Conservation (phyloP, 2,113 vertebrate species). For the Myrmecophaga tridactyla region DNA sequence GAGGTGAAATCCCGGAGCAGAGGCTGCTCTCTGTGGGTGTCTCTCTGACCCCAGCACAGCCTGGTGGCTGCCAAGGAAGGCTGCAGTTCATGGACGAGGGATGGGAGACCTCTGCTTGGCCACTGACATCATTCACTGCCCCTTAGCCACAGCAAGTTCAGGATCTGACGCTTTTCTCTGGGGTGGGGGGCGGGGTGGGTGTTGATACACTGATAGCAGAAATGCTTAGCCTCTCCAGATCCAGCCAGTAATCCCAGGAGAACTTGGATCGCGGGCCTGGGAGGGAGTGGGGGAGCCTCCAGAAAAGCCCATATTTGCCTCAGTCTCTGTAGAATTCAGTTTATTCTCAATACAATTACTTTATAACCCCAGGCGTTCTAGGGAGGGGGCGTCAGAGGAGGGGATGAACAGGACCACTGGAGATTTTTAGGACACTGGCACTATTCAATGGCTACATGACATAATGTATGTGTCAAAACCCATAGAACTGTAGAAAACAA, state of each 20-base stretch:
- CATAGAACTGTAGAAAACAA: too few species aligned
- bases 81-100: too few species aligned
- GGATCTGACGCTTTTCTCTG: background rate
- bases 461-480: too few species aligned
- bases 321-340: background rate
- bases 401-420: too few species aligned
- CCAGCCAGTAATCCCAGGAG: too few species aligned
- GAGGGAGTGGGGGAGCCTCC: background rate
- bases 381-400: too few species aligned
- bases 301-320: background rate
- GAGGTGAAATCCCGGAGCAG: background rate
- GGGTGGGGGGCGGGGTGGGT: too few species aligned
- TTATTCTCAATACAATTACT: background rate
- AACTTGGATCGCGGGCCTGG: background rate
- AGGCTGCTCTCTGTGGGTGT: background rate
- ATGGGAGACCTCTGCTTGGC: background rate
- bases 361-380: background rate
- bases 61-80: fast-evolving
- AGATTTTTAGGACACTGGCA: too few species aligned
- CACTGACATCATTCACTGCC: fast-evolving
- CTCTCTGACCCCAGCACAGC: background rate
- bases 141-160: background rate
- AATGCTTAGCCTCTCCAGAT: background rate
- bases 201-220: background rate
- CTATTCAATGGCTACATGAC: too few species aligned